phyloP scores from a whole-genome alignment of 2,888 invertebrate genomes.

The Spodoptera picta region DNA sequence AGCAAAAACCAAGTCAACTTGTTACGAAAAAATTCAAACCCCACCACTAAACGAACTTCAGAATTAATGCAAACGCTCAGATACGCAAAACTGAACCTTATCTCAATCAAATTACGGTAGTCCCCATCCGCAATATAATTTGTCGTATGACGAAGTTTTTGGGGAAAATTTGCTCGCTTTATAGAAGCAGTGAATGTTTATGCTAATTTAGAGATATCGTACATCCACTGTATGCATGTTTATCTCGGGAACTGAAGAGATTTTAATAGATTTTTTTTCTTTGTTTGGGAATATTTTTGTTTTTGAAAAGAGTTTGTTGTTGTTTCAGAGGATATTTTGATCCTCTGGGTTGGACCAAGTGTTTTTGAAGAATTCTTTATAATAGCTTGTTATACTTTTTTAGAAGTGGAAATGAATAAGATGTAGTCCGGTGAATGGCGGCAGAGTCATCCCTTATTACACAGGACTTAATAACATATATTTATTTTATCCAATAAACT shows the following conservation, averaged over 20 bases:
- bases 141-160: conserved; percentile 50
- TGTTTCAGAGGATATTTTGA: too few species aligned
- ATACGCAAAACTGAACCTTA: conserved; percentile 49
- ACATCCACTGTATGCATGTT: conserved; percentile 31
- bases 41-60: conserved; percentile 44
- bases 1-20: conserved; percentile 29
- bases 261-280: conserved; percentile 43
- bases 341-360: too few species aligned
- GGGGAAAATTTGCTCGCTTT: conserved; percentile 49
- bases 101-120: conserved; percentile 20
- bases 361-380: too few species aligned
- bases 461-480: too few species aligned
- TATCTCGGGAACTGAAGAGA: conserved; percentile 41
- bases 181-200: conserved; percentile 42
- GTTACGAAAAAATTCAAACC: conserved; percentile 32
- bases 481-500: too few species aligned
- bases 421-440: too few species aligned
- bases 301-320: too few species aligned
- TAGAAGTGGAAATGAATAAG: too few species aligned
- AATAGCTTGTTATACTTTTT: too few species aligned
- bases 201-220: conserved; percentile 45
- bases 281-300: too few species aligned
- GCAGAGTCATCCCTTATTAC: too few species aligned
- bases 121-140: conserved; percentile 39
- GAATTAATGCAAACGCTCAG: conserved; percentile 33